phyloP scores from a whole-genome alignment of 2,888 invertebrate species.

The Agrochola lota region DNA sequence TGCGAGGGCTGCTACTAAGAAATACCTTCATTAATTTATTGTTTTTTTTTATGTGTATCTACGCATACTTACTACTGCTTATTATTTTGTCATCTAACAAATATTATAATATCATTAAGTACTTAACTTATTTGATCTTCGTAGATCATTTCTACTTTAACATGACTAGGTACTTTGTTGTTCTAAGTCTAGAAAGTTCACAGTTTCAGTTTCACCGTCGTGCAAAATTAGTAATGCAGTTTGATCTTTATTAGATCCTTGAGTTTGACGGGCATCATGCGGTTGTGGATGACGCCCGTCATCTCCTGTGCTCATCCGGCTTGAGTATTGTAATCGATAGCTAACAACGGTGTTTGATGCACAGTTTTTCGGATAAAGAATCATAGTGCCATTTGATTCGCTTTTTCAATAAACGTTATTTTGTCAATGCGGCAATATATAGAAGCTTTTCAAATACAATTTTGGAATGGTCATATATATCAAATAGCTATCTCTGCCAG shows the following conservation, averaged over 20 bases:
- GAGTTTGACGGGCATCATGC: conserved; percentile 19
- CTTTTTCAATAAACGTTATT: neutral
- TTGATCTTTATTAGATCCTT: conserved; percentile 9
- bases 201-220: neutral
- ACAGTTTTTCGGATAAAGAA: neutral
- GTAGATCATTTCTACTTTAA: neutral
- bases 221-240: neutral
- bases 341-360: neutral
- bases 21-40: neutral
- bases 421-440: neutral
- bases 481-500: neutral
- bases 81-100: neutral
- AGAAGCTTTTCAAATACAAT: neutral
- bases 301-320: conserved; percentile 5
- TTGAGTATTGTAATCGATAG: conserved; percentile 29
- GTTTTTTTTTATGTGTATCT: neutral
- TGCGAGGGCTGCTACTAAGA: neutral
- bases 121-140: neutral
- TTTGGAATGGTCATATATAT: neutral
- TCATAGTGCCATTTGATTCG: neutral
- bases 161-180: neutral
- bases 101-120: neutral
- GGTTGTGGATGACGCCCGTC: conserved; percentile 22
- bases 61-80: neutral
- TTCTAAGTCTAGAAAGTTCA: neutral